Evolutionary conservation across 2,113 vertebrate genomes (phyloP).

Genomic region (Pluvialis apricaria): DNA sequence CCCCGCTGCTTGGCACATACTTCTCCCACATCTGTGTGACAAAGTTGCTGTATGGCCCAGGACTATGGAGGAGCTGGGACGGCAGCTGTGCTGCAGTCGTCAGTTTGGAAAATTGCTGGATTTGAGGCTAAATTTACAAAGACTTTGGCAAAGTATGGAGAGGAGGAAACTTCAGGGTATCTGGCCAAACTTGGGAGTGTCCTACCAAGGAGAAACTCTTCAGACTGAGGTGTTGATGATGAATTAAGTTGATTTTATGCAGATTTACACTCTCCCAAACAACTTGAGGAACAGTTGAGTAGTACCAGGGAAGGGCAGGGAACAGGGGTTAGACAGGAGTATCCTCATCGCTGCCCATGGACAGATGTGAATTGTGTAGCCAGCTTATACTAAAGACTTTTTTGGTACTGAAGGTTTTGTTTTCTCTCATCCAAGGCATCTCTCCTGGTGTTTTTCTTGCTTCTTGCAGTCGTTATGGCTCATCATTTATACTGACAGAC

Average conservation of each 20-base stretch:
- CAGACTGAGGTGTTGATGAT: background rate
- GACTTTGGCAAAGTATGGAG: background rate
- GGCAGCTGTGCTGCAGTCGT: background rate
- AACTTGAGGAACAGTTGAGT: background rate
- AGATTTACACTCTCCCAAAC: background rate
- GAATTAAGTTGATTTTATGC: background rate
- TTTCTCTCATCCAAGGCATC: background rate
- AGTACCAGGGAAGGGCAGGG: background rate
- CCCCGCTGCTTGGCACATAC: background rate
- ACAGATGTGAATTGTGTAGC: background rate
- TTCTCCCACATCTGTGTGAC: background rate
- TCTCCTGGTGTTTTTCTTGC: background rate
- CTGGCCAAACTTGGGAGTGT: background rate
- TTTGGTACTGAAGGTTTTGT: background rate
- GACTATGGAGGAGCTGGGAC: background rate
- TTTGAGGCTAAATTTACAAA: background rate
- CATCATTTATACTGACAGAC: background rate
- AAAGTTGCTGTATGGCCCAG: background rate
- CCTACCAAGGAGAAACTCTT: background rate
- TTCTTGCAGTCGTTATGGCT: background rate
- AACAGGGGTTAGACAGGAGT: background rate
- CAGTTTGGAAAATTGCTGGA: background rate
- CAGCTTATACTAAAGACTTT: background rate
- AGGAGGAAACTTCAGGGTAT: background rate
- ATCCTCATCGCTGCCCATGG: background rate